Evolutionary conservation across 64 coral and sea anemone species (phyloP).

Genomic region (Acropora tenuis): DNA sequence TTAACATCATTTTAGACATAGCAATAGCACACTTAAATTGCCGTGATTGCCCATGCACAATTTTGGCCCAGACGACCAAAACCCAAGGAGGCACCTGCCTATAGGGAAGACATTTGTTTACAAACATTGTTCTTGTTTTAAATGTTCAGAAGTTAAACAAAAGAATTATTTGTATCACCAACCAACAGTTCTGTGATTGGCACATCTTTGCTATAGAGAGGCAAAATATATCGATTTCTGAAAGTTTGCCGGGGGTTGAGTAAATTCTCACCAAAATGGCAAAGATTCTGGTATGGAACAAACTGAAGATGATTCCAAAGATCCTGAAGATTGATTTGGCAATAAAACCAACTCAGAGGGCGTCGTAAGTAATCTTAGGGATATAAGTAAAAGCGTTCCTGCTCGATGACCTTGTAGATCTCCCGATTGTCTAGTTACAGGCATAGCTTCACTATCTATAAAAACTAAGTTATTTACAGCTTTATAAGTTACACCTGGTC

Average conservation of each 20-base stretch:
- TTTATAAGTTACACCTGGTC: too few species aligned
- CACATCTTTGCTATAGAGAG: too few species aligned
- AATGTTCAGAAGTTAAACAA: too few species aligned
- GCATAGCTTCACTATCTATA: too few species aligned
- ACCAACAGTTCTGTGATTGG: too few species aligned
- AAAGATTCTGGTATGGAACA: neutral
- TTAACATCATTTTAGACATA: neutral
- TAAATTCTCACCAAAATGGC: neutral
- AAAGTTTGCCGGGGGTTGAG: neutral
- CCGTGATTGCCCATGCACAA: neutral
- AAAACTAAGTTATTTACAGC: too few species aligned
- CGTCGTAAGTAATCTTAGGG: neutral
- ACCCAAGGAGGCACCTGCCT: constrained; percentile 50
- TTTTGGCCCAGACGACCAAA: constrained; percentile 57
- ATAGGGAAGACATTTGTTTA: neutral
- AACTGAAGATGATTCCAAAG: neutral
- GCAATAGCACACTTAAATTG: neutral
- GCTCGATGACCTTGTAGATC: too few species aligned
- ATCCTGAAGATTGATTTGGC: neutral
- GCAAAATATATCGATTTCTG: neutral
- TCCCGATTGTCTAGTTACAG: too few species aligned
- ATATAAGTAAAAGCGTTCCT: too few species aligned
- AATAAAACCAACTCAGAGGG: neutral
- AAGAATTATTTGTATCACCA: too few species aligned
- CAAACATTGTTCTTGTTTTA: neutral